Conservation (phyloP, 2,888 invertebrate species). For the Rhogogaster chlorosoma region DNA sequence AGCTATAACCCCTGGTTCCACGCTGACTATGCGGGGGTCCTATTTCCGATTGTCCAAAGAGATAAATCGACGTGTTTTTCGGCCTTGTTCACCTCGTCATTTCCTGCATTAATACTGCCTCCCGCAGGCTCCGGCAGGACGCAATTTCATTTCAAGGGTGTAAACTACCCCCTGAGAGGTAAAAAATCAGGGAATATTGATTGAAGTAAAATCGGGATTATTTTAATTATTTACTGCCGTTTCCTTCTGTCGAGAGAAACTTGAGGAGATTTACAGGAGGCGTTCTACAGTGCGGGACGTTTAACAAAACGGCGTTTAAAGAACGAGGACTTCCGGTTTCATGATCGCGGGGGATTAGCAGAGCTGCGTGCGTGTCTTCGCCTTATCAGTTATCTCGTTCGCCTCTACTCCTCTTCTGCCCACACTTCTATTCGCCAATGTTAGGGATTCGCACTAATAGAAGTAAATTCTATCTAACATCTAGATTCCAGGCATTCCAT, state of each 20-base stretch:
- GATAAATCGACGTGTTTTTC: constrained; percentile 52
- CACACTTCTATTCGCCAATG: neutral
- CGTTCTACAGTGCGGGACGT: neutral
- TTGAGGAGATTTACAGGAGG: neutral
- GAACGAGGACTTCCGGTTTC: constrained; percentile 44
- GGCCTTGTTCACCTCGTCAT: constrained; percentile 27
- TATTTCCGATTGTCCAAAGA: constrained; percentile 51
- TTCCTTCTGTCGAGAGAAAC: neutral
- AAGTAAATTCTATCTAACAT: constrained; percentile 47
- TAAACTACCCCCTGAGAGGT: neutral
- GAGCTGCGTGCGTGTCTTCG: constrained; percentile 31
- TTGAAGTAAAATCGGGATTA: neutral
- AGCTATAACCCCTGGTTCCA: neutral
- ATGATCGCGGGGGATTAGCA: constrained; percentile 32
- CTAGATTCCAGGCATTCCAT: constrained; percentile 63
- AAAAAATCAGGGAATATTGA: neutral
- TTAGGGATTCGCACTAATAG: constrained; percentile 44
- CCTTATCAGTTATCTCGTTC: constrained; percentile 34
- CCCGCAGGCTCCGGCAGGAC: neutral
- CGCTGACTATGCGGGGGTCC: neutral
- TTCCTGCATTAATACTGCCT: constrained; percentile 40
- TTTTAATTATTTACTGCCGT: neutral
- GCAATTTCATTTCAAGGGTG: neutral
- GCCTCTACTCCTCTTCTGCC: neutral
- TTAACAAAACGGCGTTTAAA: constrained; percentile 3